Evolutionary conservation across 1,140 invertebrate genomes (phyloP).

Genomic region (Apis laboriosa): DNA sequence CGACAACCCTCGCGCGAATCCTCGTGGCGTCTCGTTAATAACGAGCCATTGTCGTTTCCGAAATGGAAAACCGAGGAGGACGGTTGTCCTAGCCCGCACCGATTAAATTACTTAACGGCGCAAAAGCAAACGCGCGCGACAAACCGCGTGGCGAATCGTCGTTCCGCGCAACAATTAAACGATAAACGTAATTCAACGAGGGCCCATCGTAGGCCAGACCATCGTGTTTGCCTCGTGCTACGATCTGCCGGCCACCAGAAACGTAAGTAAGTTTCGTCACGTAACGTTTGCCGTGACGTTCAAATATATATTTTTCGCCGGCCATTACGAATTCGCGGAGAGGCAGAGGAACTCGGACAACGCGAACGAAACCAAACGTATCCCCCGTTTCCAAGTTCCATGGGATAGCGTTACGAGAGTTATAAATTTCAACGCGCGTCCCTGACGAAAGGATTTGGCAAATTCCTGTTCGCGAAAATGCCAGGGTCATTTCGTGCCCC

Average conservation of each 20-base stretch:
- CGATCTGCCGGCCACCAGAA: neutral
- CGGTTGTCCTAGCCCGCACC: too few relatives aligned
- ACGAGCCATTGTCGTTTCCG: neutral
- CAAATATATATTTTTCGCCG: neutral
- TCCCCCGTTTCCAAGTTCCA: neutral
- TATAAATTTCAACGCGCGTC: constrained; percentile 20
- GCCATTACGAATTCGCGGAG: constrained; percentile 9
- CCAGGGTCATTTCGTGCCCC: neutral
- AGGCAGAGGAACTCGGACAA: neutral
- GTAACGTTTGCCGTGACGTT: neutral
- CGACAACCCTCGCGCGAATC: neutral
- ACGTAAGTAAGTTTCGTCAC: neutral
- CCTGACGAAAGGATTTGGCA: neutral
- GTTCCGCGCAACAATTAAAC: neutral
- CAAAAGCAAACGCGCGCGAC: neutral
- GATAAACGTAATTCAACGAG: neutral
- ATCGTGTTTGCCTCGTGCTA: neutral
- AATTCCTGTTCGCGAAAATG: neutral
- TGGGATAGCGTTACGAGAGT: neutral
- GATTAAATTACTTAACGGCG: neutral
- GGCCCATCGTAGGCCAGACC: neutral
- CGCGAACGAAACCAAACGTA: constrained; percentile 1
- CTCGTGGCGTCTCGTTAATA: neutral
- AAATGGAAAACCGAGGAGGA: neutral
- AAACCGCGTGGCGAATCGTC: neutral